Percentiles rank a stretch among this genome's conserved stretches.
Conservation (phyloP, 2,113 vertebrate species). For the Vidua macroura region DNA sequence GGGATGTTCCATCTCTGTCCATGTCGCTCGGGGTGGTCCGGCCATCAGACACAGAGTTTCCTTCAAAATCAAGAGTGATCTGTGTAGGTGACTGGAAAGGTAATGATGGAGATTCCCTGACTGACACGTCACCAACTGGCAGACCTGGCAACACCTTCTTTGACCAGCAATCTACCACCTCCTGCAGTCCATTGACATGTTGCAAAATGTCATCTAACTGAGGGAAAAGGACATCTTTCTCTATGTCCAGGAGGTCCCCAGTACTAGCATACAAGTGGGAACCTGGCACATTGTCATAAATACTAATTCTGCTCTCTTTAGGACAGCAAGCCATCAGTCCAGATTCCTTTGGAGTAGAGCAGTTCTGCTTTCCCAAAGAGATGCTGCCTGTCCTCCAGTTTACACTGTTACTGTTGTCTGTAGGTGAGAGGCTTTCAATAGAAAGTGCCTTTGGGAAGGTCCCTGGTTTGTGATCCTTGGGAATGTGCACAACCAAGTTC, state of each 20-base stretch:
- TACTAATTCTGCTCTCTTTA: constrained; percentile 75
- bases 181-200: constrained; percentile 89
- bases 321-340: constrained; percentile 80
- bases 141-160: constrained; percentile 81
- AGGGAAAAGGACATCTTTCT: constrained; percentile 89
- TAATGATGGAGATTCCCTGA: constrained; percentile 25
- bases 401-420: constrained; percentile 68
- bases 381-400: constrained; percentile 84
- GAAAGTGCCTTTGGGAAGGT: constrained; percentile 98
- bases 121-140: constrained; percentile 26
- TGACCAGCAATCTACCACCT: constrained; percentile 93
- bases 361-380: constrained; percentile 73
- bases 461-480: constrained; percentile 96
- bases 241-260: constrained; percentile 91
- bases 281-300: constrained; percentile 91
- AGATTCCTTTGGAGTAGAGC: constrained; percentile 70
- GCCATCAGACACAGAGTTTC: constrained; percentile 86
- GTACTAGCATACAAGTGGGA: constrained; percentile 96
- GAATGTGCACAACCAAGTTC: constrained; percentile 89
- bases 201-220: constrained; percentile 92
- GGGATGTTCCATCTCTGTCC: constrained; percentile 86
- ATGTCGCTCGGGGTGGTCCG: constrained; percentile 82
- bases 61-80: constrained; percentile 89
- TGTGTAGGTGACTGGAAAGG: constrained; percentile 77
- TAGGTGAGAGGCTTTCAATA: constrained; percentile 89